Percentiles rank a stretch among this genome's conserved stretches.
These are phyloP conservation scores for Polia nebulosa DNA, from an alignment of 2,888 invertebrate genomes.

Conservation along the genomic window DNA sequence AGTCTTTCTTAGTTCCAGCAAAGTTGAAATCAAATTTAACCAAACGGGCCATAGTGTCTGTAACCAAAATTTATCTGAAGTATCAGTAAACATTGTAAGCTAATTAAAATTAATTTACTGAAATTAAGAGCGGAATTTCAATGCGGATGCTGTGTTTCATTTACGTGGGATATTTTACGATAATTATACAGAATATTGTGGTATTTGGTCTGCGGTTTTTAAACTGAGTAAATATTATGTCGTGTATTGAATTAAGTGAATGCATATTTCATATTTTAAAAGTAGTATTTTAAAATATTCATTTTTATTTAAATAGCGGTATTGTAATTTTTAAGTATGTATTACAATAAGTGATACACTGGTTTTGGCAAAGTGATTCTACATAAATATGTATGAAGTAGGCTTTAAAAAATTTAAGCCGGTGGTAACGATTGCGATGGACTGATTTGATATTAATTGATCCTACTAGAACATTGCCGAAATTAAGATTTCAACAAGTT, in stretches of 20 bases:
- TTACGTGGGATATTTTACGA: constrained; percentile 27
- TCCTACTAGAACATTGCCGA: too few relatives aligned
- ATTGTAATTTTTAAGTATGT: background rate
- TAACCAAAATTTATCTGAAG: background rate
- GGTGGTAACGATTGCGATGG: background rate
- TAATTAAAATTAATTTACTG: constrained; percentile 19
- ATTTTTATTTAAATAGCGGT: background rate
- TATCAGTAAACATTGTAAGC: background rate
- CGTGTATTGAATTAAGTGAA: constrained; percentile 8
- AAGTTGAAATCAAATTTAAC: background rate
- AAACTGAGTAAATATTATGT: constrained; percentile 33
- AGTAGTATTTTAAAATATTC: constrained; percentile 16
- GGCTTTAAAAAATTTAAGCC: background rate
- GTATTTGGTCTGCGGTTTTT: constrained; percentile 22
- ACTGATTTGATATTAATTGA: background rate
- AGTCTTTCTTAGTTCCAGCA: background rate
- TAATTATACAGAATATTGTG: constrained; percentile 30
- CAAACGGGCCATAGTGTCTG: background rate
- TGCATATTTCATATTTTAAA: constrained; percentile 28
- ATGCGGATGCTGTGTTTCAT: constrained; percentile 20
- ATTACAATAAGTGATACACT: background rate
- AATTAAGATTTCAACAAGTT: too few relatives aligned
- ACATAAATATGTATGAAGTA: background rate
- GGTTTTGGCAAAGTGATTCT: background rate
- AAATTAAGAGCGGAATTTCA: constrained; percentile 17